Base-by-base conservation (phyloP, 2,888 invertebrate species). In the Temnothorax unifasciatus region DNA sequence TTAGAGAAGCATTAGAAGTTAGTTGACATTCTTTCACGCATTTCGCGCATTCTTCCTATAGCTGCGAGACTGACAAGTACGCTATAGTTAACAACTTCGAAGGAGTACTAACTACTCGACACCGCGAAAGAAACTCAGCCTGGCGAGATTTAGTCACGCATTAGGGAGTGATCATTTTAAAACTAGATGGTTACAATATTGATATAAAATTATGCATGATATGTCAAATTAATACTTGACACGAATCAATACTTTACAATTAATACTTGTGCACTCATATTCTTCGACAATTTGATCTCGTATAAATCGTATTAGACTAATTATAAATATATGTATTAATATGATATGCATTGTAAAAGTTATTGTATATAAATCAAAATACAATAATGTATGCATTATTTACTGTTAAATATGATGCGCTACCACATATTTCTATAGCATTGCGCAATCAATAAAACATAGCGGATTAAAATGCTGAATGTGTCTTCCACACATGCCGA, bases 401-500 rank as follows among this genome's bases (percentile, higher is more conserved):
- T 34, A n/a, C 15, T 9, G 8, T 61, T 9, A 47, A n/a, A 13
- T 41, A 38, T 38, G n/a, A 41, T 13, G 13, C 34, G 3, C 15
- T 2, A n/a, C 11, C 5, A 25, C 1, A 13, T 66, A 87, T 85
- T 84, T 77, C 64, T 66, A 54, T 84, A 76, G 59, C 82, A 87
- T 83, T 81, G 85, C 75, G 82, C 83, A 86, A 89, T 84, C 82
- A 83, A 89, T 89, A 85, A 83, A 84, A 84, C 57, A 57, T 83
- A 79, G 82, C 59, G 81, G 81, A 88, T 89, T 90, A 83, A 86
- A 89, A 88, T 88, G 86, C 86, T 71, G 68, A 47, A 21, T 77
- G 74, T 82, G 79, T 89, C 85, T 74, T 74, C 82, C 59, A 73
- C 66, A 64, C 38, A 64, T 47, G n/a, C 63, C 77, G 38, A 11